Evolutionary conservation across 2,113 vertebrate species (phyloP), one percentile per base, ranked within the genome.

Genomic region (Cynoglossus semilaevis): DNA sequence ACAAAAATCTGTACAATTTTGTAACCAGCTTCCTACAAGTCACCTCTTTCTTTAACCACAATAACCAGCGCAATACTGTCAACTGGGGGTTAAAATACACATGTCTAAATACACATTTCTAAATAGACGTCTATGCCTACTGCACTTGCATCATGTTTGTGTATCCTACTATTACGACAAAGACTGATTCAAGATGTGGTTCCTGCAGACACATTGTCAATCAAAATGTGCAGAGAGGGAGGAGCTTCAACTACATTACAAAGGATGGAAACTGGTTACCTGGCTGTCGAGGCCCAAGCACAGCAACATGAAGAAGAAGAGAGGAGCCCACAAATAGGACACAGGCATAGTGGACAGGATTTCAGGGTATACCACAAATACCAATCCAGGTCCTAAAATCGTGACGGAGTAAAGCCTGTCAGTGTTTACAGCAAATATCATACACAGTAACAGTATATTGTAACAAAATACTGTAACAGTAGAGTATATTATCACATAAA

Each of bases 281-380:
- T 90, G 89, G 70, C 87, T 90, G 83, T 91, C 90, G 53, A 92
- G 44, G 0, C 90, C 90, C 15, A 91, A 82, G 58, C 87, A 89
- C 35, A 91, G 81, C 48, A 91, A 75, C 91, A 92, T 91, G 8
- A 91, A 70, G 73, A 92, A 92, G 73, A 91, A 92, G 6, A 91
- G 62, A 18, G 82, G 73, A 5, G 89, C 80, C 90, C 90, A 92
- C 29, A 92, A 51, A 54, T 81, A 85, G 51, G 62, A 71, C 14
- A 79, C 1, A 0, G 90, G 87, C 88, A 91, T 91, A 4, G 89
- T 90, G 61, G 88, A 74, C 42, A 92, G 86, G 11, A 87, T 79
- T 51, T 90, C 90, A 29, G 91, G 91, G 56, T 92, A 92, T 15
- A 92, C 87, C 4, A 91, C 90, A 81, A 91, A 92, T 63, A 91